phyloP scores from a whole-genome alignment of 2,797 vertebrate genomes.

The Neopelma chrysocephalum region DNA sequence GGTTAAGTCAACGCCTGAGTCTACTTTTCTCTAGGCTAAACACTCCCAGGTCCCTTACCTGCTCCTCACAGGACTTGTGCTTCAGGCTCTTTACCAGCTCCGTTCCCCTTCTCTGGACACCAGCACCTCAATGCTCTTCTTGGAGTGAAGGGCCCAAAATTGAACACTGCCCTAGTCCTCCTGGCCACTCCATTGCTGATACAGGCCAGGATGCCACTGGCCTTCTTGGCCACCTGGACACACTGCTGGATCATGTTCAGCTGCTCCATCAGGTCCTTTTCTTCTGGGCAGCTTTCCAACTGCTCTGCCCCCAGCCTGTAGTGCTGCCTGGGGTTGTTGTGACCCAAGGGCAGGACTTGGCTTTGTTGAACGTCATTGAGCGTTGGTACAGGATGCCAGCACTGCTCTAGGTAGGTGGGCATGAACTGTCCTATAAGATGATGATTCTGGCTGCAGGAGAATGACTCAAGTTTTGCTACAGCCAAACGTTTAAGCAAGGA shows the following conservation, averaged over 20 bases:
- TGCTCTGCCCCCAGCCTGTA: neutral
- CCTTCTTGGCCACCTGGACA: neutral
- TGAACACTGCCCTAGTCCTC: neutral
- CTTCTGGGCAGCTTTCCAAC: neutral
- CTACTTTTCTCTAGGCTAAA: neutral
- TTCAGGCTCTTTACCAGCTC: neutral
- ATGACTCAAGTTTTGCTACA: neutral
- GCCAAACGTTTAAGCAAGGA: neutral
- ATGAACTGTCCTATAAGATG: neutral
- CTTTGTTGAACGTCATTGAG: neutral
- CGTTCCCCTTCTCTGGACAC: neutral
- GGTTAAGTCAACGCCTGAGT: neutral
- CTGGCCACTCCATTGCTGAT: neutral
- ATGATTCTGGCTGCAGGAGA: neutral
- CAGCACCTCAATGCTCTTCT: neutral
- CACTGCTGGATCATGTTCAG: neutral
- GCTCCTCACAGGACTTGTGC: neutral
- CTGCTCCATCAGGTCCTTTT: neutral
- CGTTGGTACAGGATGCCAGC: neutral
- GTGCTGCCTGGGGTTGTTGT: neutral
- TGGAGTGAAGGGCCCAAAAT: neutral
- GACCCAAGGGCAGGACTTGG: neutral
- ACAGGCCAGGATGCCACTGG: neutral
- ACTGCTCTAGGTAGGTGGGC: neutral
- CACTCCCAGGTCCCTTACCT: neutral